Evolutionary conservation across 2,888 invertebrate species (phyloP), one percentile per base, ranked within the genome.

Genomic region (Omphaloscelis lunosa): DNA sequence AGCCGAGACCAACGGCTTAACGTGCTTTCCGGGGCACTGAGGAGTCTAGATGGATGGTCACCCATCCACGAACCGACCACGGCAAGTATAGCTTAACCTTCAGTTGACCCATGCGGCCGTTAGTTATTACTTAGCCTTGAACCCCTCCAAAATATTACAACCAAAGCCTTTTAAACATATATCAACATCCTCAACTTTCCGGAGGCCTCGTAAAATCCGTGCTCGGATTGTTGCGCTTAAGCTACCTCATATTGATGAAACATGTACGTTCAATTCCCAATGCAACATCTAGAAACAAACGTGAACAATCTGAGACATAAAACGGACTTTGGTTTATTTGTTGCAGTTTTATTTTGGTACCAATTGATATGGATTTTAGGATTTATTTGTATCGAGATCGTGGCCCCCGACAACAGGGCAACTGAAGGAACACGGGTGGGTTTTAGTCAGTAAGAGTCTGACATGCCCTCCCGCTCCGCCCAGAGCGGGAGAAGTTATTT

Each of bases 201-300:
- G 84, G 84, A 84, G 84, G 77, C 75, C 89, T 92, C 92, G 89
- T 93, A 93, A 93, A 93, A 92, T 92, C 90, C 90, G 85, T 89
- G 89, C 89, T 87, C 74, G 89, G 89, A 91, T 92, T 91, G 91
- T 91, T 89, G 88, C 88, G 88, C 86, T 88, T 90, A 86, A 89
- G 91, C 89, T 88, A 88, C 87, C 84, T 68, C 72, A 67, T 87
- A 87, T 87, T 93, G 87, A 92, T 93, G 87, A 92, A 93, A 91
- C 90, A 93, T 93, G 88, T 88, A 92, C 87, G 86, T 81, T 83
- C 89, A 88, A 90, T 91, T 87, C 86, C 84, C 84, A 83, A 85
- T 83, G 83, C 79, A 87, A 34, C 86, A 88, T 86, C 79, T 80
- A 76, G 82, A 80, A 80, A 74, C 79, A 75, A 81, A 88, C 82